These are phyloP conservation scores for Pachydiplax longipennis DNA, from an alignment of 2,888 invertebrate species.

Conservation along the genomic window DNA sequence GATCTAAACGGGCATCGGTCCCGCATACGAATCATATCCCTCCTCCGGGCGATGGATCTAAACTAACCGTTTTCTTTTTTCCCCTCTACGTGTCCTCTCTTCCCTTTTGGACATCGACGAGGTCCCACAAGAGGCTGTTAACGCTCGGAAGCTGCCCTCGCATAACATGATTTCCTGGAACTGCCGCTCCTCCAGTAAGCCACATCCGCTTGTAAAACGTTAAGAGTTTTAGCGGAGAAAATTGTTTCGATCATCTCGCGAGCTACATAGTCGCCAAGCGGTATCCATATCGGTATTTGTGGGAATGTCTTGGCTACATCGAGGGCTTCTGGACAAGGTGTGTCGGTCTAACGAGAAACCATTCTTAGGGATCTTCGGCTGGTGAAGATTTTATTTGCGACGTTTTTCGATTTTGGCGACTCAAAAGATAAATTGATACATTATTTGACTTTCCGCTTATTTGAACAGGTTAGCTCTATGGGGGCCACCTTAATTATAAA, in stretches of 20 bases:
- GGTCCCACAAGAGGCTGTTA: neutral
- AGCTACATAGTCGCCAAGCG: too few species aligned
- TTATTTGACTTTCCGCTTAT: too few species aligned
- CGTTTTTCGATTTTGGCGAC: too few species aligned
- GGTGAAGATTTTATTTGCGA: too few species aligned
- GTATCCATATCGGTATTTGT: too few species aligned
- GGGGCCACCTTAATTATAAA: too few species aligned
- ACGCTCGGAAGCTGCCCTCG: neutral
- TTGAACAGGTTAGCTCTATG: too few species aligned
- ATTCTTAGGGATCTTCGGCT: too few species aligned
- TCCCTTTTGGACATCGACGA: neutral
- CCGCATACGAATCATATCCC: slow-evolving; percentile 22
- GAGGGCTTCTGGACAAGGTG: too few species aligned
- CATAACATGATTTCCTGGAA: neutral
- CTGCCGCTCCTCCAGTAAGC: neutral
- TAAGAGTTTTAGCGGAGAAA: neutral
- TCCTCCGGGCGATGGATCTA: neutral
- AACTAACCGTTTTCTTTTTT: neutral
- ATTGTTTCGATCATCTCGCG: neutral
- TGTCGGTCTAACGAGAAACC: too few species aligned
- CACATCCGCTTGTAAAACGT: neutral
- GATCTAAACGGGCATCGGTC: slow-evolving; percentile 28
- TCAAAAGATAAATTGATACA: too few species aligned
- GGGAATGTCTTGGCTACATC: too few species aligned
- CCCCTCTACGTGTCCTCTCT: neutral